Evolutionary conservation across 2,888 invertebrate species (phyloP).

Genomic region (Caenorhabditis sp.): DNA sequence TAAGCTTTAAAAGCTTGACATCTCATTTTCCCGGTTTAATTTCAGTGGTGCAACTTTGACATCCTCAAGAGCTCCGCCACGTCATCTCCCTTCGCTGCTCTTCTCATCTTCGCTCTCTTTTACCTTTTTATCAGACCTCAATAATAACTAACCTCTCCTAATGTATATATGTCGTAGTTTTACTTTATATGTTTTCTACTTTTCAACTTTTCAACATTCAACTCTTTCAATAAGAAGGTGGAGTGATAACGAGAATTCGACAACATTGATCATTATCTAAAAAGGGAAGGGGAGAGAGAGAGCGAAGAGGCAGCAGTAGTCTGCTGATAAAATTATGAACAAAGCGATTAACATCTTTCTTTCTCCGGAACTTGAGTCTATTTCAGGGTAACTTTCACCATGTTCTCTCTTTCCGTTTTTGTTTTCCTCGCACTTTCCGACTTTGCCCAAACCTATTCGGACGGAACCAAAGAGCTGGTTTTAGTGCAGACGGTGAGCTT

Average conservation of each 20-base stretch:
- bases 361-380: background rate
- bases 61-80: conserved; percentile 17
- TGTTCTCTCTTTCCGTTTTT: background rate
- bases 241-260: conserved; percentile 18
- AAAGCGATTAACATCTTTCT: conserved; percentile 12
- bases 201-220: no score
- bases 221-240: no score
- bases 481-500: conserved; percentile 42
- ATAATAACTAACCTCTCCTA: background rate
- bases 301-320: conserved; percentile 17
- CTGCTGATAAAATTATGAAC: conserved; percentile 21
- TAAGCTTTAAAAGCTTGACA: no score
- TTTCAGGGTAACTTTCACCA: conserved; percentile 36
- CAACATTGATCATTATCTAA: conserved; percentile 31
- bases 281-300: background rate
- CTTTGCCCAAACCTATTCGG: conserved; percentile 7
- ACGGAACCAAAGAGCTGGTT: conserved; percentile 45
- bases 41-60: conserved; percentile 42
- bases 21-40: no score
- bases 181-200: no score
- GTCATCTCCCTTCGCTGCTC: conserved; percentile 15
- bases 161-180: no score
- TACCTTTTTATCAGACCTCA: conserved; percentile 5
- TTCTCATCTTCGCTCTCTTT: conserved; percentile 13
- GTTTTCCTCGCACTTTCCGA: conserved; percentile 7